Conservation (phyloP, 2,888 invertebrate genomes). For the Sarcophaga subvicina region DNA sequence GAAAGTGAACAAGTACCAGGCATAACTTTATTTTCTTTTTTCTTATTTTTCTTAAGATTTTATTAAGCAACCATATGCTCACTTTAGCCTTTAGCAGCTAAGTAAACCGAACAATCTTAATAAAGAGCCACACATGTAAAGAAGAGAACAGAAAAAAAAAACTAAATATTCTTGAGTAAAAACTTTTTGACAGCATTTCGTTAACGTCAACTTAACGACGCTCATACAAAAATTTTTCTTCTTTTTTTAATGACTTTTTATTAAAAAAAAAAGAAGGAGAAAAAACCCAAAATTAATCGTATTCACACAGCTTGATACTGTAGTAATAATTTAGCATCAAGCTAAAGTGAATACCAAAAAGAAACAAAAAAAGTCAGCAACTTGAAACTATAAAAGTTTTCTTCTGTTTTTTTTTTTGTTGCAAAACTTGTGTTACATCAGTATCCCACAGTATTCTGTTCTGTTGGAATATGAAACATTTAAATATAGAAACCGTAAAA, state of each 20-base stretch:
- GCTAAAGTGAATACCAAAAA: not conserved
- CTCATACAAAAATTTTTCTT: not conserved
- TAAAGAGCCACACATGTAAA: no score
- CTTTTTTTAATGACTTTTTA: no score
- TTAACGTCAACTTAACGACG: constrained; percentile 6
- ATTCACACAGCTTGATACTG: constrained; percentile 25
- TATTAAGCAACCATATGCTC: no score
- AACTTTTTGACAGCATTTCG: constrained; percentile 29
- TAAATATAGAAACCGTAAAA: constrained; percentile 2
- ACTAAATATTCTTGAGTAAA: not conserved
- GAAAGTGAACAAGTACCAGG: no score
- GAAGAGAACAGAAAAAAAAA: not conserved
- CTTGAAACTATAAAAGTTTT: constrained; percentile 16
- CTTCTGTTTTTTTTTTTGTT: not conserved
- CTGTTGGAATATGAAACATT: not conserved
- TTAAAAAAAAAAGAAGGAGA: no score
- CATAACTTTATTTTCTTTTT: no score
- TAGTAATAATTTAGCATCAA: constrained; percentile 20
- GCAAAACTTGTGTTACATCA: constrained; percentile 4
- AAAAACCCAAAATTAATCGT: constrained; percentile 41
- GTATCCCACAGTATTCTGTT: not conserved
- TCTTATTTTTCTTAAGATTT: no score
- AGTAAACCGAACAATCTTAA: no score
- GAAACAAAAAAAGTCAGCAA: not conserved
- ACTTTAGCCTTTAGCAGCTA: no score